Percentiles rank a stretch among this genome's conserved stretches.
Evolutionary conservation across 2,888 invertebrate genomes (phyloP).

Genomic region (Euphydryas editha): DNA sequence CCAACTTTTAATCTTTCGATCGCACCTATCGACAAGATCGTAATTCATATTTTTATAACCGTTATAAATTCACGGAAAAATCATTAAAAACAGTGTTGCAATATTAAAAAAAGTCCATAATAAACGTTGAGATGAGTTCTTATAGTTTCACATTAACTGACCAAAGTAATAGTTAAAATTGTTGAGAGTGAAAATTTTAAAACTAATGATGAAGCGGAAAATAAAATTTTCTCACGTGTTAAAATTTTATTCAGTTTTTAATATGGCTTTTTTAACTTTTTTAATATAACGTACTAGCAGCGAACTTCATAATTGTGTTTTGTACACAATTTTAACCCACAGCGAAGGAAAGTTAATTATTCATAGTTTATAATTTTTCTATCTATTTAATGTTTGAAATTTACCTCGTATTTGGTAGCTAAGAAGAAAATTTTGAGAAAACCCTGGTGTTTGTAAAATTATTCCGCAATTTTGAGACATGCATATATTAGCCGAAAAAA

Average conservation of each 20-base stretch:
- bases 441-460: too few species aligned
- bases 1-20: not conserved
- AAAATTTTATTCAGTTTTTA: constrained; percentile 33
- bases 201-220: constrained; percentile 31
- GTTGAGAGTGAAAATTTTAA: constrained; percentile 30
- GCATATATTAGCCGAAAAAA: too few species aligned
- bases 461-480: too few species aligned
- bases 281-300: constrained; percentile 1
- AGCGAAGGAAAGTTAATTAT: not conserved
- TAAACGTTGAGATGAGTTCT: constrained; percentile 2
- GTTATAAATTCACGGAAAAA: constrained; percentile 15
- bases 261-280: constrained; percentile 30
- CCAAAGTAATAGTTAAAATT: constrained; percentile 27
- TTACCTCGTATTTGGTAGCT: too few species aligned
- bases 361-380: not conserved
- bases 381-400: too few species aligned
- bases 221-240: constrained; percentile 26
- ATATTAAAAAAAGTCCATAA: constrained; percentile 24
- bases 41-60: constrained; percentile 15
- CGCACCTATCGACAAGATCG: not conserved
- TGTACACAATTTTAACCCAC: too few species aligned
- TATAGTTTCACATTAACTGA: constrained; percentile 26
- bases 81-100: constrained; percentile 28
- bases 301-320: not conserved
- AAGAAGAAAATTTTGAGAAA: too few species aligned